Evolutionary conservation across 2,113 vertebrate species (phyloP), one percentile per base, ranked within the genome.

Genomic region (Marmota flaviventris): DNA sequence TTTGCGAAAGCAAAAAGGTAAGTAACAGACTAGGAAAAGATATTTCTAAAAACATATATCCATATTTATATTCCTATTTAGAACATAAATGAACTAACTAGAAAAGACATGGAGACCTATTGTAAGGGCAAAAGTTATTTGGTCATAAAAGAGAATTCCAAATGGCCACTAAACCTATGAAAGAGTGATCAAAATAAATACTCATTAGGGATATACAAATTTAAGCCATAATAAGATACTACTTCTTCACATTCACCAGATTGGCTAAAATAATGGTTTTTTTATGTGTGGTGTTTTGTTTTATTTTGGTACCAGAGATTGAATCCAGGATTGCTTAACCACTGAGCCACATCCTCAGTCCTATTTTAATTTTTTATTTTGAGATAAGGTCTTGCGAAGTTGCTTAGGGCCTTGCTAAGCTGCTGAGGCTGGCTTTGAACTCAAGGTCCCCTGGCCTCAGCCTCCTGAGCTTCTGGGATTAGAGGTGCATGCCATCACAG

Each of bases 61-160:
- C 67, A 69, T n/a, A 69, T 69, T 69, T n/a, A 69, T 69, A 70
- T 91, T 53, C 34, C 45, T 83, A 63, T 42, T 45, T 51, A n/a
- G 12, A 91, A 77, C 77, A 94, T 45, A 16, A 94, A 86, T 63
- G 72, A 79, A 34, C 22, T 17, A 83, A 81, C n/a, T 73, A 92
- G 29, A 42, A 90, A 87, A 81, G 27, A 58, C 16, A 95, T 18
- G 45, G 29, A 84, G 39, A 39, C 4, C 39, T 39, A 39, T 39
- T 39, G 39, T 39, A 39, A 39, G 39, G 39, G 24, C 67, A 81
- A 91, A 61, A 34, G 13, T 8, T 83, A 61, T 29, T 87, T 25
- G 11, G 34, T 63, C 25, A 84, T n/a, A 56, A 56, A 75, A 72
- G 20, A 81, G 24, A 84, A 70, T 79, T 34, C 4, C 29, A 67